Conservation (phyloP, 2,888 invertebrate genomes). For the Andrena flavipes region DNA sequence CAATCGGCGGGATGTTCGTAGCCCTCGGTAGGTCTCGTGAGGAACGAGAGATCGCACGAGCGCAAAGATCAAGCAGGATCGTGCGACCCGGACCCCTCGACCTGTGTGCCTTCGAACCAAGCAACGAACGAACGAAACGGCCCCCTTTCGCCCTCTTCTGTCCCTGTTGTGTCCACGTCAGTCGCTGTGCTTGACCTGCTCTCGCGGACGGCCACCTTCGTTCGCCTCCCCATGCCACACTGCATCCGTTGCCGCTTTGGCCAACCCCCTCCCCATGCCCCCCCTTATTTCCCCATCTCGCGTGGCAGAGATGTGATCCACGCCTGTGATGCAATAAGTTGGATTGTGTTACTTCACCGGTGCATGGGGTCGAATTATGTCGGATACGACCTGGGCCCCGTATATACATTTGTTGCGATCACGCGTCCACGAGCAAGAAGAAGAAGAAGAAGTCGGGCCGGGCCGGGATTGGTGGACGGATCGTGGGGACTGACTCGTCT, state of each 20-base stretch:
- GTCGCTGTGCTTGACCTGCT: constrained; percentile 45
- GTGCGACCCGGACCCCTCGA: constrained; percentile 84
- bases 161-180: constrained; percentile 49
- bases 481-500: constrained; percentile 60
- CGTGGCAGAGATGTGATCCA: constrained; percentile 81
- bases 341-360: constrained; percentile 72
- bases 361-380: constrained; percentile 70
- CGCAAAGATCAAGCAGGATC: constrained; percentile 85
- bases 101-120: constrained; percentile 76
- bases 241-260: constrained; percentile 18
- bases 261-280: constrained; percentile 18
- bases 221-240: constrained; percentile 15
- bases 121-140: constrained; percentile 67
- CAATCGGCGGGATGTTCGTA: constrained; percentile 60
- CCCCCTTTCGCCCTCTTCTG: constrained; percentile 68
- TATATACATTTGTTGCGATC: constrained; percentile 67
- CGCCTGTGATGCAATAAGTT: constrained; percentile 82
- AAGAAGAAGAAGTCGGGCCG: constrained; percentile 30
- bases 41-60: constrained; percentile 83
- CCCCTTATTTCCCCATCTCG: constrained; percentile 66
- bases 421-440: constrained; percentile 58
- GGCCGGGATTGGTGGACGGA: constrained; percentile 54
- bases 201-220: constrained; percentile 37
- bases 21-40: constrained; percentile 70
- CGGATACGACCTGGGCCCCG: constrained; percentile 67